Evolutionary conservation across 2,113 vertebrate genomes (phyloP), one percentile per base, ranked within the genome.

Genomic region (Grus americana): DNA sequence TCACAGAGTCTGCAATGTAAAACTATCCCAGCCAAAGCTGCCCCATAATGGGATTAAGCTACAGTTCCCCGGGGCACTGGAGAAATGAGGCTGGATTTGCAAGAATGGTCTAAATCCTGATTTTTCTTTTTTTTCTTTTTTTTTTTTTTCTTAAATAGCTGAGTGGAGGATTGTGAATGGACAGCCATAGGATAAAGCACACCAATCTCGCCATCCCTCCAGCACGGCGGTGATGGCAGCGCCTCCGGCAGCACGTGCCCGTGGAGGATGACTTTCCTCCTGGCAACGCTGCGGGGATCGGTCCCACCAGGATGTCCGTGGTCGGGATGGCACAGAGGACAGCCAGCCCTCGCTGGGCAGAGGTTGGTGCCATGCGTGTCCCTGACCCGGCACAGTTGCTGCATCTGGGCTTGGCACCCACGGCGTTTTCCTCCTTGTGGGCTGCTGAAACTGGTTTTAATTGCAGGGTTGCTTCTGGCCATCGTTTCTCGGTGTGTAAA

Each of bases 371-470:
- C 75, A 14, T 4, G 17, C 0, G 0, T 63, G 91, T 82, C 92
- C 63, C 76, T 84, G 84, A 36, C 81, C 44, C 9, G 34, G 81
- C 81, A 71, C 0, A 0, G 81, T 68, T 57, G 50, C 72, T 24
- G 62, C 2, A 1, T 78, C 61, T 0, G 0, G 47, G 52, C 66
- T 88, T 81, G 88, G 85, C 79, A 90, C 36, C 9, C 0, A 0
- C 0, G 0, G 36, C 15, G 50, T 76, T 93, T 88, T 73, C 74
- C 86, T 95, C 82, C 81, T 92, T 12, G 0, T 1, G 1, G 84
- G 85, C 90, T 92, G 93, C 88, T 88, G 92, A 42, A 82, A 86
- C 90, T 88, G 88, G 85, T 88, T 96, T 90, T 92, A 74, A 76
- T 90, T 73, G 88, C 72, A 58, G 50, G 63, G 63, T 62, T 93